A percentile compares a stretch with the other conserved stretches of the same genome.
phyloP scores from a whole-genome alignment of 2,888 invertebrate genomes.

The Notodonta ziczac region DNA sequence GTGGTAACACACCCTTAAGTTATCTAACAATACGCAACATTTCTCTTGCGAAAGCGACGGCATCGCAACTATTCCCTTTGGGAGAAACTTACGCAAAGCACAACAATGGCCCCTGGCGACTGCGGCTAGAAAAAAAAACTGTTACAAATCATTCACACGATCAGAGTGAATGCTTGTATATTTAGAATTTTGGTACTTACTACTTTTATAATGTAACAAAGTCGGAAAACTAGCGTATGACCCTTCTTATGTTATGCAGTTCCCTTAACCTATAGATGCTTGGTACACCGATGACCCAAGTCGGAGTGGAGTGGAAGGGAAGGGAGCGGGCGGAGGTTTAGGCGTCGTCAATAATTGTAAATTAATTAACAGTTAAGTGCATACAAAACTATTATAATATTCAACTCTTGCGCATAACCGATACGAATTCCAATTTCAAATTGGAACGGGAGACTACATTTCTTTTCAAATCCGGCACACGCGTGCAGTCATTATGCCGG shows the following conservation, averaged over 20 bases:
- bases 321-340: too few species aligned
- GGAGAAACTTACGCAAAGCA: constrained; percentile 34
- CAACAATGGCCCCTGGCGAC: constrained; percentile 27
- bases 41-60: constrained; percentile 30
- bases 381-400: neutral
- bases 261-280: too few species aligned
- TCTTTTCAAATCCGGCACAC: neutral
- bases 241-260: too few species aligned
- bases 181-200: too few species aligned
- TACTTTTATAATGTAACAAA: too few species aligned
- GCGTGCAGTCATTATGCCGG: neutral
- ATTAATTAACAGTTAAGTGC: neutral
- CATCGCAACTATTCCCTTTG: constrained; percentile 26
- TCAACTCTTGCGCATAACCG: neutral
- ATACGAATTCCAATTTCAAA: neutral
- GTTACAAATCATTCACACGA: constrained; percentile 31
- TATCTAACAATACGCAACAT: constrained; percentile 19
- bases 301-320: too few species aligned
- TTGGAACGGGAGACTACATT: neutral
- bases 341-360: too few species aligned
- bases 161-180: constrained; percentile 3
- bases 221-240: too few species aligned
- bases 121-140: constrained; percentile 18
- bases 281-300: too few species aligned
- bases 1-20: constrained; percentile 6